These are phyloP conservation scores for Lepidurus packardi DNA, from an alignment of 1,140 invertebrate species.

Conservation along the genomic window DNA sequence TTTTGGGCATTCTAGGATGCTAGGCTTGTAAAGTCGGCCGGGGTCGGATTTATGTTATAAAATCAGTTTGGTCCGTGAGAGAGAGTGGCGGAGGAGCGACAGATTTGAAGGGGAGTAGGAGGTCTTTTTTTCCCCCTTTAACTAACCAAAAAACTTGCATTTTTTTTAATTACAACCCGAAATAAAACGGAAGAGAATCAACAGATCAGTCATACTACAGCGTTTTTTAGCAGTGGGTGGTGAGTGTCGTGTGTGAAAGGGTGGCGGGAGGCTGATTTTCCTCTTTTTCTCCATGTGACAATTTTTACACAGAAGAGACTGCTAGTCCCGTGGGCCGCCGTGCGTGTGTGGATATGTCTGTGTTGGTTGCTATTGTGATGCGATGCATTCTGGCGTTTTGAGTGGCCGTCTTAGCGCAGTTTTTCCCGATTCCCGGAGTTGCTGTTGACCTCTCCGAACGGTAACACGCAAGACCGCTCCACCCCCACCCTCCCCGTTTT, in stretches of 20 bases:
- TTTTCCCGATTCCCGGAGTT: slow-evolving; percentile 21
- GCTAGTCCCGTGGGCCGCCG: not conserved
- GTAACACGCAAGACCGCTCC: slow-evolving; percentile 9
- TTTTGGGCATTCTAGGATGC: slow-evolving; percentile 12
- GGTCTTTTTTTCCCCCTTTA: too few relatives aligned
- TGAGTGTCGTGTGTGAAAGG: too few relatives aligned
- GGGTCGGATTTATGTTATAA: slow-evolving; percentile 22
- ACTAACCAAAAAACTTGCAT: too few relatives aligned
- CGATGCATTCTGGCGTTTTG: slow-evolving; percentile 5
- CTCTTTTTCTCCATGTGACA: too few relatives aligned
- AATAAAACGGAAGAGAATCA: too few relatives aligned
- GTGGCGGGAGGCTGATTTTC: too few relatives aligned
- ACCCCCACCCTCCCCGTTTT: not conserved
- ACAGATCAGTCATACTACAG: too few relatives aligned
- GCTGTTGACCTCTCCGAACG: slow-evolving; percentile 14
- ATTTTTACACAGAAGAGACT: not conserved
- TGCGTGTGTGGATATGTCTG: not conserved
- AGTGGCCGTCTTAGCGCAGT: not conserved
- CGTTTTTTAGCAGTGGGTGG: too few relatives aligned
- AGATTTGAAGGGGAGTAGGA: not conserved
- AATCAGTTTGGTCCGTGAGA: slow-evolving; percentile 10
- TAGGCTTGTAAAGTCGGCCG: not conserved
- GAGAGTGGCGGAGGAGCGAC: not conserved
- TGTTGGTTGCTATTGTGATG: slow-evolving; percentile 5
- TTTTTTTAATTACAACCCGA: too few relatives aligned